phyloP scores from a whole-genome alignment of 2,797 vertebrate species.

The Lithobates sylvaticus region DNA sequence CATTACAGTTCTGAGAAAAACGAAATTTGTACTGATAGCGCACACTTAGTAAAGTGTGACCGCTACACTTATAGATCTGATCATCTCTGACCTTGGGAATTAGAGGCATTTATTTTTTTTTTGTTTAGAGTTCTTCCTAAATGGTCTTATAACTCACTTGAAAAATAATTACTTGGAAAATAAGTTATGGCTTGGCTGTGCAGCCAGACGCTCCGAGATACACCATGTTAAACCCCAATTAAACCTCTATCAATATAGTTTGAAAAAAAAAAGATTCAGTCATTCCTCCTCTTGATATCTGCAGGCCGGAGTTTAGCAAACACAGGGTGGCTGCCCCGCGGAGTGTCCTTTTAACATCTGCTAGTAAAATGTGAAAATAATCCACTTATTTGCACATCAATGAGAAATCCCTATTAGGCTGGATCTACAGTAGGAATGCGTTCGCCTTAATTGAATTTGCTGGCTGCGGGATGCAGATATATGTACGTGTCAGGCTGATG shows the following conservation, averaged over 20 bases:
- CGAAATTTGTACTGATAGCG: too few species aligned
- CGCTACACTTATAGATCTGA: too few species aligned
- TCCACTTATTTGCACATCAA: constrained; percentile 18
- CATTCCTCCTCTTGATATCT: not conserved
- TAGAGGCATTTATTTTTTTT: too few species aligned
- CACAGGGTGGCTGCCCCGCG: not conserved
- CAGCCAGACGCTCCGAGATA: not conserved
- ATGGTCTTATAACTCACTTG: too few species aligned
- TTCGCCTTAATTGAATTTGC: constrained; percentile 2
- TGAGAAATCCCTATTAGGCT: constrained; percentile 27
- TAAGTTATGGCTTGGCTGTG: too few species aligned
- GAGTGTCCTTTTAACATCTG: not conserved
- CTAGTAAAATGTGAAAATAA: constrained; percentile 15
- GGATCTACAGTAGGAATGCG: not conserved
- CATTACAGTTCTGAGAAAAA: too few species aligned
- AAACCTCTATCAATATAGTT: constrained; percentile 15
- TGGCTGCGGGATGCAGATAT: not conserved
- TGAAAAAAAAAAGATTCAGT: not conserved
- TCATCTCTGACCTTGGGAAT: too few species aligned
- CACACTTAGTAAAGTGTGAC: too few species aligned
- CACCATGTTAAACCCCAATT: not conserved
- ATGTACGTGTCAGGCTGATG: not conserved
- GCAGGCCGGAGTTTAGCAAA: not conserved
- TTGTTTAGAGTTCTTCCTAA: too few species aligned
- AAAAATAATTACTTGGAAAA: too few species aligned